Conservation (phyloP, 2,113 vertebrate genomes). For the Heloderma charlesbogerti region DNA sequence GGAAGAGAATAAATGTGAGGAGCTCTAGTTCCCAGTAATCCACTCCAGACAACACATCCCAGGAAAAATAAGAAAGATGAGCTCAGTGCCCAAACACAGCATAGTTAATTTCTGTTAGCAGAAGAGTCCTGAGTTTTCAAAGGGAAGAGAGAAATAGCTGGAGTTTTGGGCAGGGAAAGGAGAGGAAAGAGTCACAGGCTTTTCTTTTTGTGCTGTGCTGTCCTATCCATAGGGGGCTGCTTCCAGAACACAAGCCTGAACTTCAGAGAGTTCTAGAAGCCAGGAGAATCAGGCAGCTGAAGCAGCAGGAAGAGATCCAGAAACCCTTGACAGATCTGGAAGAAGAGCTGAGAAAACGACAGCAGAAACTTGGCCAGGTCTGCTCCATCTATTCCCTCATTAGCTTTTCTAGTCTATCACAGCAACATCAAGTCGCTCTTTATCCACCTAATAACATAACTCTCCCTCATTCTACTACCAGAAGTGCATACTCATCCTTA, state of each 20-base stretch:
- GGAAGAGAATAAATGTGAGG: not conserved
- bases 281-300: constrained; percentile 74
- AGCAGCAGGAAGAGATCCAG: constrained; percentile 76
- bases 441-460: not conserved
- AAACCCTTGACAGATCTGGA: constrained; percentile 78
- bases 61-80: not conserved
- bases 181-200: not conserved
- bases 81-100: not conserved
- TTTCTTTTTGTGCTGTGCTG: not conserved
- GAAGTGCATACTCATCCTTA: not conserved
- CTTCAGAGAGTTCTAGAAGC: constrained; percentile 79
- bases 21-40: not conserved
- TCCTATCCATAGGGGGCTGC: constrained; percentile 70
- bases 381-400: not conserved
- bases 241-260: constrained; percentile 79
- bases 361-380: constrained; percentile 82
- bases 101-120: not conserved
- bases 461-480: not conserved
- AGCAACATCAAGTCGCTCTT: not conserved
- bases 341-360: constrained; percentile 81
- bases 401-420: not conserved
- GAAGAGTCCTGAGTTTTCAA: not conserved
- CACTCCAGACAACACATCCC: not conserved
- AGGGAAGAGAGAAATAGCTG: not conserved
- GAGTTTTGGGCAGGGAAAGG: not conserved